Percentiles rank a stretch among this genome's conserved stretches.
These are phyloP conservation scores for Cryptotermes secundus DNA, from an alignment of 1,140 invertebrate genomes.

Conservation along the genomic window DNA sequence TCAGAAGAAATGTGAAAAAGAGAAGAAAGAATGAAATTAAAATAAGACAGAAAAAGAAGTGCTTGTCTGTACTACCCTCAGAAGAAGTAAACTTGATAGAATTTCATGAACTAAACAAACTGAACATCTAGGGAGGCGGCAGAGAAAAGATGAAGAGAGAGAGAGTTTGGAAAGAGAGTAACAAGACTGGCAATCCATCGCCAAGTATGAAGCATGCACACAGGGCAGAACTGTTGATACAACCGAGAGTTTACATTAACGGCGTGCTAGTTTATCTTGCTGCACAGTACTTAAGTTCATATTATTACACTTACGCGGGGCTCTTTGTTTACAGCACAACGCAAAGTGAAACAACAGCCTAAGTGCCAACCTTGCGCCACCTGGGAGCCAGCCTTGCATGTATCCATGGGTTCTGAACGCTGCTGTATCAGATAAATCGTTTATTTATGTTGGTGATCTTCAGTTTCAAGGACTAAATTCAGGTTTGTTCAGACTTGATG, in stretches of 20 bases:
- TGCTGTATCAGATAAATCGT: no score
- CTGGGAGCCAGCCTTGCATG: background rate
- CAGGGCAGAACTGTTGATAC: background rate
- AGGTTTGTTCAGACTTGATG: no score
- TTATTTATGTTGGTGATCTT: no score
- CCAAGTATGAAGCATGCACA: background rate
- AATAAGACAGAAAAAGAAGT: background rate
- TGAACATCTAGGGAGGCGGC: background rate
- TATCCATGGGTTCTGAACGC: no score
- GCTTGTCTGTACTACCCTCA: background rate
- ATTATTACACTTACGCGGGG: background rate
- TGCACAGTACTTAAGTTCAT: background rate
- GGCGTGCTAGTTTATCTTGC: background rate
- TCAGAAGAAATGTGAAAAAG: background rate
- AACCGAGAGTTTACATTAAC: constrained; percentile 1
- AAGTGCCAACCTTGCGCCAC: background rate
- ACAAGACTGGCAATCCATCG: background rate
- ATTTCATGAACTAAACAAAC: constrained; percentile 14
- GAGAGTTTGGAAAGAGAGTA: background rate
- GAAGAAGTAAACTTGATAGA: background rate
- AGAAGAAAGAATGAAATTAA: background rate
- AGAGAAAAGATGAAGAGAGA: background rate
- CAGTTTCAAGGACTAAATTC: no score
- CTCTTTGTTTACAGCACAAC: background rate
- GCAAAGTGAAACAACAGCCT: background rate